Evolutionary conservation across 2,797 vertebrate genomes (phyloP).

Genomic region (Muscicapa striata): DNA sequence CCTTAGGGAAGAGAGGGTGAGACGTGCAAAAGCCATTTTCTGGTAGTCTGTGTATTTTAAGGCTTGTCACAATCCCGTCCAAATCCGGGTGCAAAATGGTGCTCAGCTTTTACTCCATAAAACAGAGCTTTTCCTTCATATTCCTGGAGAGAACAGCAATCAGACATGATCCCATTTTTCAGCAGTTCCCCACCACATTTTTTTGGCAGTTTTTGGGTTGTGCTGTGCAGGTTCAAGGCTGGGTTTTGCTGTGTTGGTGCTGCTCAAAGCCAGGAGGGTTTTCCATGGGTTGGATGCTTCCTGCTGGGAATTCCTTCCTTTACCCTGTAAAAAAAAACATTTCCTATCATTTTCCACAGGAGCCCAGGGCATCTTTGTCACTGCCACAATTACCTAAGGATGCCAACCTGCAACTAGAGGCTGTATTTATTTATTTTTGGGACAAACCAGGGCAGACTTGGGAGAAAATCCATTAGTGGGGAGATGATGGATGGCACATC

Average conservation of each 20-base stretch:
- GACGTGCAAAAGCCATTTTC: neutral
- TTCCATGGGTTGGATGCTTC: neutral
- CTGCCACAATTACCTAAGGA: neutral
- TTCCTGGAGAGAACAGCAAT: neutral
- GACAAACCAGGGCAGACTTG: accelerated
- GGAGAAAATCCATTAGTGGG: accelerated
- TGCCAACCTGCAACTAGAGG: neutral
- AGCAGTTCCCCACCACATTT: neutral
- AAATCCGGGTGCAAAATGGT: accelerated
- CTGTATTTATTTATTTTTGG: accelerated
- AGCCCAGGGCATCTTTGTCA: neutral
- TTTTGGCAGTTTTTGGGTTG: neutral
- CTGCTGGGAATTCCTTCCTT: neutral
- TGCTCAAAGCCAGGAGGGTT: accelerated
- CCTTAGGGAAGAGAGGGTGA: neutral
- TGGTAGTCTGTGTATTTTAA: neutral
- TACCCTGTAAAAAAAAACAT: neutral
- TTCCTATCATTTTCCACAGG: neutral
- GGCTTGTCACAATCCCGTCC: neutral
- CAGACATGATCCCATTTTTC: accelerated
- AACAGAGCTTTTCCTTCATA: accelerated
- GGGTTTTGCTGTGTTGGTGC: accelerated
- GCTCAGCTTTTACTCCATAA: neutral
- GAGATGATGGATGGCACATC: neutral
- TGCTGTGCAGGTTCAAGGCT: neutral